Evolutionary conservation across 2,797 vertebrate genomes (phyloP).

Genomic region (Myotis vivesi): DNA sequence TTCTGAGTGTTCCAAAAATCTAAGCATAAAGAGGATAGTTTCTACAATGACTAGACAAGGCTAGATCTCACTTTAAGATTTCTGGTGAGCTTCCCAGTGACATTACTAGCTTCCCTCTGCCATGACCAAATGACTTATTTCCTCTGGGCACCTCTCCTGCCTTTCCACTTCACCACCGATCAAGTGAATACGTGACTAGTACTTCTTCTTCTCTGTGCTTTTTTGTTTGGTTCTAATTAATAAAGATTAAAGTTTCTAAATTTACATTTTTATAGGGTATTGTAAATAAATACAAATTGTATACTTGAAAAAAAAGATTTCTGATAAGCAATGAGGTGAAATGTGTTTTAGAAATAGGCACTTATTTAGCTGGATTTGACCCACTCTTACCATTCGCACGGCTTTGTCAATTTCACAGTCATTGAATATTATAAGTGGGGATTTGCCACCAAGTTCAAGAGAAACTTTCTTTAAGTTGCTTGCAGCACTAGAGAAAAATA

Average conservation of each 20-base stretch:
- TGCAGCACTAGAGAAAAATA: conserved; percentile 87
- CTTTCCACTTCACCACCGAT: conserved; percentile 53
- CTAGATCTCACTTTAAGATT: background rate
- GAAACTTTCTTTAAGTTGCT: conserved; percentile 98
- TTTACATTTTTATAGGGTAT: conserved; percentile 87
- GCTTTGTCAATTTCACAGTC: conserved; percentile 98
- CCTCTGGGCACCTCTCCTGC: background rate
- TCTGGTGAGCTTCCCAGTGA: background rate
- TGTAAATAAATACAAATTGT: conserved; percentile 86
- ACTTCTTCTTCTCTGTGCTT: conserved; percentile 76
- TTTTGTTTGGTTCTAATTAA: conserved; percentile 82
- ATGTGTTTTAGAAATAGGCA: background rate
- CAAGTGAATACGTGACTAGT: conserved; percentile 75
- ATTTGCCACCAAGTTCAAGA: conserved; percentile 97
- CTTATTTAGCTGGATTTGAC: background rate
- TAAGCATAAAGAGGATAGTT: background rate
- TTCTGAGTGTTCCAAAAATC: background rate
- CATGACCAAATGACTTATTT: background rate
- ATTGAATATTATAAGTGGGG: conserved; percentile 95
- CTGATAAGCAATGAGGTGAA: background rate
- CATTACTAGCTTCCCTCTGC: background rate
- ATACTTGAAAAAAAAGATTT: conserved; percentile 74
- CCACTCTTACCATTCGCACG: conserved; percentile 92
- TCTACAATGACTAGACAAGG: background rate
- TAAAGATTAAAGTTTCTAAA: conserved; percentile 84